Evolutionary conservation across 2,888 invertebrate species (phyloP), one percentile per base, ranked within the genome.

Genomic region (Tinea semifulvella): DNA sequence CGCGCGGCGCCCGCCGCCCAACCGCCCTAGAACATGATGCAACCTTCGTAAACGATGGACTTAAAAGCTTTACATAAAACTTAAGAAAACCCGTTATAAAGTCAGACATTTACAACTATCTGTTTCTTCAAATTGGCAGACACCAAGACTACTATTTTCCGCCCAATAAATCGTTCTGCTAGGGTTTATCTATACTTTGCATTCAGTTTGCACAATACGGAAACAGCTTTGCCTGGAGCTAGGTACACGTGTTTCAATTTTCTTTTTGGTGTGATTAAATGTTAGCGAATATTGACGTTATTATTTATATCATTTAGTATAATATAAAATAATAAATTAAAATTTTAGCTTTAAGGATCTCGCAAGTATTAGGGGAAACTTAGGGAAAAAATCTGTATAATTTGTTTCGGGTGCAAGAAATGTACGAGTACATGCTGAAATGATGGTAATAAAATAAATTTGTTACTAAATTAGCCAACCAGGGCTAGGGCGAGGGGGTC

Each of bases 1-100:
- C 75, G 77, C 75, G 74, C 76, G 76, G 58, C 63, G 61, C 56
- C 57, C 64, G 35, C 72, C 65, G 64, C 67, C 69, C 38, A 17
- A 31, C 43, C 16, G 26, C 46, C 25, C 39, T 25, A 27, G 27
- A 27, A 59, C 59, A 22, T 22, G 40, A 22, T 40, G 40, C 40
- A 40, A 40, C 40, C 22, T 40, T 40, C 22, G 16, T 40, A 22
- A 40, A 40, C 20, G 20, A 20, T 40, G 22, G 18, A 16, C 36
- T 36, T 18, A n/a, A 36, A 36, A 16, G 18, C 31, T 31, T 14
- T 13, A n/a, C 14, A 22, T 5, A 22, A 22, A 7, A 5, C 2
- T 14, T 11, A 31, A 31, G n/a, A 31, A 31, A 2, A 11, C 11
- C 13, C 31, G 13, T 31, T 2, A 14, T 14, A 13, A 4, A 11